Percentiles rank a stretch among this genome's conserved stretches.
phyloP scores from a whole-genome alignment of 2,888 invertebrate species.

The Parelbella ahira region DNA sequence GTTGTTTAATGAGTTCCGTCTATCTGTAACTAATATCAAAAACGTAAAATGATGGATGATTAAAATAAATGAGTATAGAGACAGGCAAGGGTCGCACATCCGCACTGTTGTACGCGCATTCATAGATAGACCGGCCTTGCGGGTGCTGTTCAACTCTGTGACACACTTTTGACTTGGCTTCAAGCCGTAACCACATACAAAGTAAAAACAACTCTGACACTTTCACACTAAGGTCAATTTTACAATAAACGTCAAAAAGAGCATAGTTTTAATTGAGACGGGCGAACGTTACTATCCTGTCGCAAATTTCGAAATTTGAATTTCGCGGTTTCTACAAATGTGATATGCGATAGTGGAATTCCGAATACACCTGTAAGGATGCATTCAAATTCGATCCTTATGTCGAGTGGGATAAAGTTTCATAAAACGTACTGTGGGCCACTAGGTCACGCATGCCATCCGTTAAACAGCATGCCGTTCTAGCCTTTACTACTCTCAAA shows the following conservation, averaged over 20 bases:
- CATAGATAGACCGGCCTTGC: slow-evolving; percentile 76
- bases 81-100: slow-evolving; percentile 55
- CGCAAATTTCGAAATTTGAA: slow-evolving; percentile 66
- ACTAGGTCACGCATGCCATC: slow-evolving; percentile 24
- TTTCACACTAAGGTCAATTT: slow-evolving; percentile 29
- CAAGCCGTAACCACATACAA: slow-evolving; percentile 53
- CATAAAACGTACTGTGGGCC: slow-evolving; percentile 20
- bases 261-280: slow-evolving; percentile 50
- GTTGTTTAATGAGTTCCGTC: too few species aligned
- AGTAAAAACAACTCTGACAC: slow-evolving; percentile 46
- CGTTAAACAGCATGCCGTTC: slow-evolving; percentile 11
- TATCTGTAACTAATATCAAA: neutral
- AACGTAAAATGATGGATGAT: slow-evolving; percentile 29
- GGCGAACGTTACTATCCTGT: slow-evolving; percentile 44
- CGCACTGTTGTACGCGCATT: slow-evolving; percentile 68
- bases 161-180: slow-evolving; percentile 78
- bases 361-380: slow-evolving; percentile 7
- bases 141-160: slow-evolving; percentile 75
- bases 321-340: slow-evolving; percentile 42
- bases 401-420: slow-evolving; percentile 7
- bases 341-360: slow-evolving; percentile 18
- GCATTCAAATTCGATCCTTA: slow-evolving; percentile 13
- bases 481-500: slow-evolving; percentile 10
- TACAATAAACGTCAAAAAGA: slow-evolving; percentile 23
- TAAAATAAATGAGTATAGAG: slow-evolving; percentile 36